A percentile compares a stretch with the other conserved stretches of the same genome.
Evolutionary conservation across 2,797 vertebrate species (phyloP).

Genomic region (Synanceia verrucosa): DNA sequence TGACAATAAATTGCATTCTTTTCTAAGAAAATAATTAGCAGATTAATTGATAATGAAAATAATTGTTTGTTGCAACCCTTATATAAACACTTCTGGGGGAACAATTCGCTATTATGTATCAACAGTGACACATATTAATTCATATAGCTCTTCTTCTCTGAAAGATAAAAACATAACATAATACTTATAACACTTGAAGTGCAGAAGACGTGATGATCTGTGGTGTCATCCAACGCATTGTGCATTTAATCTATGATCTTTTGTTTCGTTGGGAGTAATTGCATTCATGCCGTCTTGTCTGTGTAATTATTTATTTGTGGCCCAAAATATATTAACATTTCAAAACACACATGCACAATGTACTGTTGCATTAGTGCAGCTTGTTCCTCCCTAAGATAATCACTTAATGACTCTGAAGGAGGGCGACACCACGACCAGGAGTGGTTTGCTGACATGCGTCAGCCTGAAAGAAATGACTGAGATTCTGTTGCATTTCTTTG

Average conservation of each 20-base stretch:
- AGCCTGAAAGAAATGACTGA: background rate
- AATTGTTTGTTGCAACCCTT: background rate
- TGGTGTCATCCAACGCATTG: background rate
- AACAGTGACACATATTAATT: background rate
- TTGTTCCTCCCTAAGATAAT: slow-evolving; percentile 3
- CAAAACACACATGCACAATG: background rate
- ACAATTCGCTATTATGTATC: background rate
- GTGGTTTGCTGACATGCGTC: background rate
- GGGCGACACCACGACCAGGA: background rate
- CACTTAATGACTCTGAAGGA: background rate
- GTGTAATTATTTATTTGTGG: background rate
- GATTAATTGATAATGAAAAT: background rate
- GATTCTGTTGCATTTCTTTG: background rate
- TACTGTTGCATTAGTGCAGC: background rate
- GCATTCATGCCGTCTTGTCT: background rate
- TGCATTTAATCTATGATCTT: background rate
- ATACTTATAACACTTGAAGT: background rate
- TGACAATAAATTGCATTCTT: background rate
- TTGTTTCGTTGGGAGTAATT: background rate
- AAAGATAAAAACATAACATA: background rate
- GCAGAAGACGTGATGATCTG: background rate
- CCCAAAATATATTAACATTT: background rate
- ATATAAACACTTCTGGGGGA: background rate
- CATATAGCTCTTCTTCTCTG: background rate
- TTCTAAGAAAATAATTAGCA: background rate